A percentile compares a stretch with the other conserved stretches of the same genome.
Evolutionary conservation across 2,797 vertebrate species (phyloP).

Genomic region (Fringilla coelebs): DNA sequence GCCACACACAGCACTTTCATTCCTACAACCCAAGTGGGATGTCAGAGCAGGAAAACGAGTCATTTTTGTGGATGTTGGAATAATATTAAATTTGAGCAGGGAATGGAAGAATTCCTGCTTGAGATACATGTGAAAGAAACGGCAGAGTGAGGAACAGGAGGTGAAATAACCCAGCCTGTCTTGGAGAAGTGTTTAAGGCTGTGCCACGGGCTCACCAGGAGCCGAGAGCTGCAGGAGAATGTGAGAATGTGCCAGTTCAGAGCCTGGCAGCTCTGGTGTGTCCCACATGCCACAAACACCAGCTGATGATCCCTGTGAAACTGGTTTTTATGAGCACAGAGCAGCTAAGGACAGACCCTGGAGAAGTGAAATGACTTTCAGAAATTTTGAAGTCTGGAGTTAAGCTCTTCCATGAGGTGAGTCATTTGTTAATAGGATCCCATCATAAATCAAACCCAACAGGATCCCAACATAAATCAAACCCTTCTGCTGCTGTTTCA

Average conservation of each 20-base stretch:
- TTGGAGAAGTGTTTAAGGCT: not conserved
- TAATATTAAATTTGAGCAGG: not conserved
- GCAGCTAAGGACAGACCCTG: not conserved
- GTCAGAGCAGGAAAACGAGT: not conserved
- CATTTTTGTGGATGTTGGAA: not conserved
- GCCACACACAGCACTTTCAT: not conserved
- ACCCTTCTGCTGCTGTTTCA: not conserved
- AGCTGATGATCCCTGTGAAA: not conserved
- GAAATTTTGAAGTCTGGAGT: not conserved
- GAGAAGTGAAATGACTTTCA: not conserved
- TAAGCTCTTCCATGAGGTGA: not conserved
- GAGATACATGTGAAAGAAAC: not conserved
- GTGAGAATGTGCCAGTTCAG: not conserved
- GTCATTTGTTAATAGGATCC: not conserved
- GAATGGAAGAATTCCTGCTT: not conserved
- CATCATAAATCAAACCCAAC: not conserved
- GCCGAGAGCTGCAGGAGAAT: not conserved
- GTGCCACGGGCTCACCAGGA: not conserved
- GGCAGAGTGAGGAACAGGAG: not conserved
- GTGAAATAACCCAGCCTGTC: not conserved
- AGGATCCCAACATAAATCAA: not conserved
- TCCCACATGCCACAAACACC: not conserved
- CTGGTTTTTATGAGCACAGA: not conserved
- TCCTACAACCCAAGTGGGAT: not conserved
- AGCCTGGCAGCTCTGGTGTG: not conserved